These are phyloP conservation scores for Meda fulgida DNA, from an alignment of 2,797 vertebrate species.

Conservation along the genomic window DNA sequence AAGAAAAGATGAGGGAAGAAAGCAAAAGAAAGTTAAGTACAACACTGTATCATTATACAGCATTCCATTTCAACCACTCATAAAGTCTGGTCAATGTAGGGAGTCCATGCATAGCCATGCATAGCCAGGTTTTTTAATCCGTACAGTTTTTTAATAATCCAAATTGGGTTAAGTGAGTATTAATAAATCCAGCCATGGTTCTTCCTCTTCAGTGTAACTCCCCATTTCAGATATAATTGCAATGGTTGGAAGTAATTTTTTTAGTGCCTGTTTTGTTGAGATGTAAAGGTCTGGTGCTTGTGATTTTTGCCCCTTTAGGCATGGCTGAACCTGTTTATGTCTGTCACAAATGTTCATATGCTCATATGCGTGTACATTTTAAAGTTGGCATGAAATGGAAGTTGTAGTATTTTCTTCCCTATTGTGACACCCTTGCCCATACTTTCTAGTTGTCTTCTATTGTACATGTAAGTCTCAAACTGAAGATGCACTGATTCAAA, in stretches of 20 bases:
- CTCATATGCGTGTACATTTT: background rate
- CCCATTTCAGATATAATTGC: background rate
- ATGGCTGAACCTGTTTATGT: background rate
- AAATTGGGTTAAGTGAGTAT: background rate
- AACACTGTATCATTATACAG: background rate
- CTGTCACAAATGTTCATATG: background rate
- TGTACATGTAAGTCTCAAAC: background rate
- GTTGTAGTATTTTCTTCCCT: background rate
- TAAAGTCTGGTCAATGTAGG: background rate
- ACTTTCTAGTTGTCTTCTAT: background rate
- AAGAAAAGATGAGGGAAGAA: background rate
- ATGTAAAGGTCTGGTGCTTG: background rate
- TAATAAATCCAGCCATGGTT: conserved; percentile 1
- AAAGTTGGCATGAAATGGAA: background rate
- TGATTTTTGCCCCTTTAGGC: conserved; percentile 1
- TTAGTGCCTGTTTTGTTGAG: conserved; percentile 13
- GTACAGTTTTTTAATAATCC: background rate
- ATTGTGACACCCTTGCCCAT: background rate
- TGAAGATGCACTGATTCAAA: background rate
- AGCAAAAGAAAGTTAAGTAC: background rate
- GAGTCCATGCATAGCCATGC: background rate
- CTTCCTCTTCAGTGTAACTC: background rate
- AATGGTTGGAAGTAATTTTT: background rate
- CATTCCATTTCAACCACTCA: background rate
- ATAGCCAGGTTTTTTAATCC: background rate